Percentiles rank a stretch among this genome's conserved stretches.
Evolutionary conservation across 2,888 invertebrate genomes (phyloP).

Genomic region (Kryphioiulus occultus): DNA sequence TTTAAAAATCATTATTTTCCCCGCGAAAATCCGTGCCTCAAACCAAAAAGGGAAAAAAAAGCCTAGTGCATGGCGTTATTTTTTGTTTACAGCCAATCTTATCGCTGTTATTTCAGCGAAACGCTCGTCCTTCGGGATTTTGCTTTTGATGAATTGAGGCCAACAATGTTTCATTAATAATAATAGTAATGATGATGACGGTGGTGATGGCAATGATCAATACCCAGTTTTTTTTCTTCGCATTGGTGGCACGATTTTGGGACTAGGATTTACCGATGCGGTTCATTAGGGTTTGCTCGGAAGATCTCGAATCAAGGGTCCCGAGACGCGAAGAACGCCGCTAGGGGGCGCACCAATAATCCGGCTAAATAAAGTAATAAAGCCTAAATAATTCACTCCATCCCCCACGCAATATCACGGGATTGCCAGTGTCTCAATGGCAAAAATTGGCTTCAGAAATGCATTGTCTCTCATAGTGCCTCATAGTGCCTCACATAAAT

Average conservation of each 20-base stretch:
- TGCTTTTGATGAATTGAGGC: conserved; percentile 6
- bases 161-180: conserved; percentile 20
- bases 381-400: background rate
- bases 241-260: background rate
- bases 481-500: too few species aligned
- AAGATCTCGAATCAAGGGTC: background rate
- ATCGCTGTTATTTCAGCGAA: conserved; percentile 17
- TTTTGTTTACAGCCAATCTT: conserved; percentile 8
- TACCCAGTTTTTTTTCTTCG: background rate
- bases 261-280: background rate
- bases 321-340: background rate
- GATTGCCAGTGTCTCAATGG: background rate
- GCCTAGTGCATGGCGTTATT: background rate
- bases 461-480: too few species aligned
- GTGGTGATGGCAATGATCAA: background rate
- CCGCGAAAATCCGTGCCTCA: background rate
- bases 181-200: conserved; percentile 18
- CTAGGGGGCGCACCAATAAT: background rate
- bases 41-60: background rate
- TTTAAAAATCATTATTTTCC: conserved; percentile 22
- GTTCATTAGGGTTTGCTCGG: background rate
- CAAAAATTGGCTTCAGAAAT: too few species aligned
- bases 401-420: background rate
- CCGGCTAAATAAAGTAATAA: conserved; percentile 10
- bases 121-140: background rate